Percentiles rank a stretch among this genome's conserved stretches.
phyloP scores from a whole-genome alignment of 1,140 invertebrate genomes.

The Diplogasteroides magnus region DNA sequence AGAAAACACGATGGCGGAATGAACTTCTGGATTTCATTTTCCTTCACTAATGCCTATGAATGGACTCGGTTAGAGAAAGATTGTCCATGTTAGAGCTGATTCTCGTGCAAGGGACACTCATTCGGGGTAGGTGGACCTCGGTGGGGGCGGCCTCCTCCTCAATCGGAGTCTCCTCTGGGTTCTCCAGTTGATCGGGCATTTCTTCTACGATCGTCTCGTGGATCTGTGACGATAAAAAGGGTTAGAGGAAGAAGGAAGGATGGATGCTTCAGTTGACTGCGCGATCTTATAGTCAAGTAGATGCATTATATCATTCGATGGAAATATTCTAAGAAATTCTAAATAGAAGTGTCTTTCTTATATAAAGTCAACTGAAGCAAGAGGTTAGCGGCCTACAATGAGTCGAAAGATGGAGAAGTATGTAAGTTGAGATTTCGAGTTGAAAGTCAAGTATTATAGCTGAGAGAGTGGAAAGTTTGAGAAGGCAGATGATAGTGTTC shows the following conservation, averaged over 20 bases:
- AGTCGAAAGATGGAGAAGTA: not conserved
- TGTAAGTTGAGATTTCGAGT: not conserved
- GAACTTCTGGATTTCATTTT: too few relatives aligned
- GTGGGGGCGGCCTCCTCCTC: slow-evolving; percentile 26
- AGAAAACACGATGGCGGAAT: too few relatives aligned
- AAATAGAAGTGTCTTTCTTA: too few relatives aligned
- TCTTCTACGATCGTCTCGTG: slow-evolving; percentile 27
- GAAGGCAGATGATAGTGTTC: too few relatives aligned
- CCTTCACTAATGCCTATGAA: too few relatives aligned
- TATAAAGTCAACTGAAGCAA: too few relatives aligned
- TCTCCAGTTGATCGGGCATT: slow-evolving; percentile 33
- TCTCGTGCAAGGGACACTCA: slow-evolving; percentile 14
- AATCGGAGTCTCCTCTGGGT: slow-evolving; percentile 33
- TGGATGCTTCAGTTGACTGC: not conserved
- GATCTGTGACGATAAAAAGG: slow-evolving; percentile 4
- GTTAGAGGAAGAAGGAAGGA: not conserved
- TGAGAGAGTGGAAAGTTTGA: not conserved
- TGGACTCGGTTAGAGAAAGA: too few relatives aligned
- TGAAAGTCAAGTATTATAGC: not conserved
- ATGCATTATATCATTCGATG: too few relatives aligned
- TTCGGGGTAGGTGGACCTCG: not conserved
- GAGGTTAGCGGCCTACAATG: too few relatives aligned
- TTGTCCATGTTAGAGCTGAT: too few relatives aligned
- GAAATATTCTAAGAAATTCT: too few relatives aligned
- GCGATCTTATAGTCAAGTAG: too few relatives aligned